Evolutionary conservation across 2,797 vertebrate genomes (phyloP).

Genomic region (Chanos chanos): DNA sequence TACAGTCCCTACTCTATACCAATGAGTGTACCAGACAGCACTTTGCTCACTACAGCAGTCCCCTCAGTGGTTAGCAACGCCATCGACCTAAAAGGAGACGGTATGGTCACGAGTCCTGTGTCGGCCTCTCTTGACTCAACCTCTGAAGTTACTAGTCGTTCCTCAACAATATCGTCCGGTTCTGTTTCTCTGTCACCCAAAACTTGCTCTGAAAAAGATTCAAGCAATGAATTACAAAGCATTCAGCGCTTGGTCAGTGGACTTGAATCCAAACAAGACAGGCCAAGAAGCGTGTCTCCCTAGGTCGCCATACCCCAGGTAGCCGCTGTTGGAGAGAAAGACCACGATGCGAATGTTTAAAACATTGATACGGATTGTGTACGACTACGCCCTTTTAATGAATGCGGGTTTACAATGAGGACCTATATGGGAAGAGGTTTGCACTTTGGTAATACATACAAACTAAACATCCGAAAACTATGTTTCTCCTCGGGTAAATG

Average conservation of each 20-base stretch:
- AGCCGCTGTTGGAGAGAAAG: conserved; percentile 37
- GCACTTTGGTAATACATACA: conserved; percentile 78
- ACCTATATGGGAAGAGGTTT: conserved; percentile 62
- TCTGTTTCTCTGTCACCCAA: conserved; percentile 89
- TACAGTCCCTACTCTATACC: conserved; percentile 95
- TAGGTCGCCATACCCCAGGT: conserved; percentile 58
- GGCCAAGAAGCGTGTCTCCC: conserved; percentile 85
- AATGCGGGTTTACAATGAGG: conserved; percentile 58
- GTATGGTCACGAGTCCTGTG: conserved; percentile 76
- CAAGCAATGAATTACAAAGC: conserved; percentile 89
- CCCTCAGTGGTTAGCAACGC: conserved; percentile 70
- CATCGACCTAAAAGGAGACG: conserved; percentile 74
- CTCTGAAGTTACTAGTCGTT: conserved; percentile 89
- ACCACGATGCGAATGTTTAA: conserved; percentile 43
- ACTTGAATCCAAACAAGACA: conserved; percentile 87
- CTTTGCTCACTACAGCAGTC: conserved; percentile 79
- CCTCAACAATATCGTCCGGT: conserved; percentile 85
- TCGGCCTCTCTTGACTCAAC: conserved; percentile 86
- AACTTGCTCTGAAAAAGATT: conserved; percentile 83
- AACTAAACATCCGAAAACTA: conserved; percentile 55
- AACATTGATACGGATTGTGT: conserved; percentile 38
- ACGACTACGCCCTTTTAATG: conserved; percentile 49
- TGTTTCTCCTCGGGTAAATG: conserved; percentile 66
- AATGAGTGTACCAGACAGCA: conserved; percentile 84
- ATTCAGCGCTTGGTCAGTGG: conserved; percentile 97